Conservation (phyloP, 2,888 invertebrate genomes). For the Ornithoptera priamus region DNA sequence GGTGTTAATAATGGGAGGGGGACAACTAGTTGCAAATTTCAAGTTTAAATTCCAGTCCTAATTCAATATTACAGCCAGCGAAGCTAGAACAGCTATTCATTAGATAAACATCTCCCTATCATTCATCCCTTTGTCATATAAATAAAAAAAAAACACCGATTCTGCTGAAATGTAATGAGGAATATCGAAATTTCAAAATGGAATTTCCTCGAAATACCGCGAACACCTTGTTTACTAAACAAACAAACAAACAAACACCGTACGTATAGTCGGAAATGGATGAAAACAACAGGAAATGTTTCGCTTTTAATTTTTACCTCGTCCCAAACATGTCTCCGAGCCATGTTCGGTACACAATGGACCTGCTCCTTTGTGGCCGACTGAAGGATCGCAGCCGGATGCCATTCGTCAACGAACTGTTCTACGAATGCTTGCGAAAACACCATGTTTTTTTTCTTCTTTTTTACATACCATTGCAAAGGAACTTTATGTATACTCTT, state of each 20-base stretch:
- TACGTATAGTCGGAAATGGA: not conserved
- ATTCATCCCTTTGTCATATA: not conserved
- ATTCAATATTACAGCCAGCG: too few relatives aligned
- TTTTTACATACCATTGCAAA: not conserved
- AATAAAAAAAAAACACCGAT: not conserved
- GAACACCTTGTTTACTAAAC: not conserved
- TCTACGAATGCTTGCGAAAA: slow-evolving; percentile 1
- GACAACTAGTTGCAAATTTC: too few relatives aligned
- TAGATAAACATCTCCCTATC: too few relatives aligned
- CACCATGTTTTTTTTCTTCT: not conserved
- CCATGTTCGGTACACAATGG: slow-evolving; percentile 58
- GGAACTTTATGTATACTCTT: not conserved
- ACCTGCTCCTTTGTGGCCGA: slow-evolving; percentile 48
- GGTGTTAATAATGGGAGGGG: too few relatives aligned
- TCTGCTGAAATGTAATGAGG: not conserved
- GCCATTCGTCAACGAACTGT: slow-evolving; percentile 42
- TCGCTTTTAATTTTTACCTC: slow-evolving; percentile 12
- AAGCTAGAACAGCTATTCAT: too few relatives aligned
- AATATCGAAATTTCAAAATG: not conserved
- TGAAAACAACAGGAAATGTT: not conserved
- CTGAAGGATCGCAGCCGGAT: slow-evolving; percentile 44
- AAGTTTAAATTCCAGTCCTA: too few relatives aligned
- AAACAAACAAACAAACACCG: not conserved
- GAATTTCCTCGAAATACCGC: not conserved
- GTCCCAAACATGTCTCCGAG: slow-evolving; percentile 30